Percentiles rank a stretch among this genome's conserved stretches.
Conservation (phyloP, 2,113 vertebrate genomes). For the Pseudonaja textilis region DNA sequence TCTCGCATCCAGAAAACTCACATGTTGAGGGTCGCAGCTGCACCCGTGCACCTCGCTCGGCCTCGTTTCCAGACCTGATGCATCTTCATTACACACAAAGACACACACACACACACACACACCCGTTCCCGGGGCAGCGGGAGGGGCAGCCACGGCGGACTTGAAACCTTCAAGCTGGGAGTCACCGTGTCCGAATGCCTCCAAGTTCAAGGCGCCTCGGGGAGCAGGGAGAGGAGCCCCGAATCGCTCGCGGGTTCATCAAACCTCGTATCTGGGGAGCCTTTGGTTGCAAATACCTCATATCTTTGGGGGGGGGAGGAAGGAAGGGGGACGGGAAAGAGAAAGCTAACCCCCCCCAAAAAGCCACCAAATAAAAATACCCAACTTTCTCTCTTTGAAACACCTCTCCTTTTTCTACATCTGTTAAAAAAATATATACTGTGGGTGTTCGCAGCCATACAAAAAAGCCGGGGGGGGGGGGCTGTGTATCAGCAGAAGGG, state of each 20-base stretch:
- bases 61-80: background rate
- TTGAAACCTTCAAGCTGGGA: background rate
- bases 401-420: constrained; percentile 62
- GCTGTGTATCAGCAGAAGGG: no score
- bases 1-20: background rate
- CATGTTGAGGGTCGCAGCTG: background rate
- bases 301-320: no score
- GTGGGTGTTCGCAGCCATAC: constrained; percentile 66
- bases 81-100: background rate
- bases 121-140: background rate
- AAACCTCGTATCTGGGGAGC: constrained; percentile 28
- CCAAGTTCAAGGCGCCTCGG: no score
- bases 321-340: background rate
- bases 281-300: constrained; percentile 65
- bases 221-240: no score
- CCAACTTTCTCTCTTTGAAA: constrained; percentile 59
- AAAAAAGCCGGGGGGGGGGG: constrained; percentile 38
- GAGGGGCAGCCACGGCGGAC: background rate
- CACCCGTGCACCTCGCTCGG: fast-evolving
- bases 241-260: constrained; percentile 17
- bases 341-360: no score
- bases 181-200: background rate
- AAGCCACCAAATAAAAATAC: background rate
- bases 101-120: no score
- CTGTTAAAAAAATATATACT: constrained; percentile 69